Conservation (phyloP, 2,113 vertebrate genomes). For the Emydocephalus ijimae region DNA sequence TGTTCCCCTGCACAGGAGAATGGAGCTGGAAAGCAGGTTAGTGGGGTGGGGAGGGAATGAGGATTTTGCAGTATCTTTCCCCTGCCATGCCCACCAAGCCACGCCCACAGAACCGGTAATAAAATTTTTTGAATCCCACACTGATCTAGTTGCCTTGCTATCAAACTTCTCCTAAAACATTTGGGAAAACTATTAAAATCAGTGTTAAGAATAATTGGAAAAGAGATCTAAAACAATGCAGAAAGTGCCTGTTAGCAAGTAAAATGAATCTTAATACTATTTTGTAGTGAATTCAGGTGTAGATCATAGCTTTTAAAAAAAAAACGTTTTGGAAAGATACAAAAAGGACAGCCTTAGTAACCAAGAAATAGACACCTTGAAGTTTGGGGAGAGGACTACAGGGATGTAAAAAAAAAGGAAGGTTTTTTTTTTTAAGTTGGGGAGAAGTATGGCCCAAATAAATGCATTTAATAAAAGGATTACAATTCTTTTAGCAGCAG, state of each 20-base stretch:
- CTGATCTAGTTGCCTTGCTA: neutral
- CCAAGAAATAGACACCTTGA: neutral
- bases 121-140: no score
- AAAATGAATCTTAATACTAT: neutral
- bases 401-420: neutral
- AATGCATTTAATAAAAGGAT: neutral
- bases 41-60: no score
- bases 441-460: neutral
- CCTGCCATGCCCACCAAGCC: no score
- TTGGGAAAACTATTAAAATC: neutral
- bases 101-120: no score
- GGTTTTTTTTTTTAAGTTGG: neutral
- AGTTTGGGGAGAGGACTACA: neutral
- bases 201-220: neutral
- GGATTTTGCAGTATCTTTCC: no score
- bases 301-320: neutral
- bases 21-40: no score
- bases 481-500: neutral
- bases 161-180: neutral
- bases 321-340: neutral
- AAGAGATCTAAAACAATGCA: neutral
- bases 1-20: no score
- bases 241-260: neutral
- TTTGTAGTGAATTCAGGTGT: neutral
- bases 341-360: neutral